Conservation (phyloP, 53 echinoderm and acorn worm species). For the Crossaster papposus region DNA sequence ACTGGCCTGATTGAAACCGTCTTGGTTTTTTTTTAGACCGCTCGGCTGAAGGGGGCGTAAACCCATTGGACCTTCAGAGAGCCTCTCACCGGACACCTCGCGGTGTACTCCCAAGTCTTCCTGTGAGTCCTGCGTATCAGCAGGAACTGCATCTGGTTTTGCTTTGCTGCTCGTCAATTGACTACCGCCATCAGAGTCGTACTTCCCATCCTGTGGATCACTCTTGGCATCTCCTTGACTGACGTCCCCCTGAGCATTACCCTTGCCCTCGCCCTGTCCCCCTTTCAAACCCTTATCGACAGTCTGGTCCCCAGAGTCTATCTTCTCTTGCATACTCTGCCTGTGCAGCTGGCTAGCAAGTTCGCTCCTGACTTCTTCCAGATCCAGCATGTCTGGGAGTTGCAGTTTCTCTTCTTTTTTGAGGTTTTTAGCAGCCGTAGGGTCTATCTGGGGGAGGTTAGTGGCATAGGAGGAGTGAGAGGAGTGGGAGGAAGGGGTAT, state of each 20-base stretch:
- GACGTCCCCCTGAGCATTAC: neutral
- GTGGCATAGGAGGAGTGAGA: constrained; percentile 55
- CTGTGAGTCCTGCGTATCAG: neutral
- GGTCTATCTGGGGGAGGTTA: constrained; percentile 38
- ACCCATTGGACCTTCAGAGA: neutral
- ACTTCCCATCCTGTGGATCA: neutral
- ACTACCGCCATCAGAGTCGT: neutral
- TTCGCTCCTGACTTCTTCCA: constrained; percentile 31
- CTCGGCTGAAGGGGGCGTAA: neutral
- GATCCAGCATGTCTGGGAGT: constrained; percentile 8
- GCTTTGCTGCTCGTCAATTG: neutral
- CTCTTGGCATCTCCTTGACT: neutral
- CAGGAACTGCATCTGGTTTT: neutral
- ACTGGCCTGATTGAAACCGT: neutral
- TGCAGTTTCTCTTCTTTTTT: constrained; percentile 9
- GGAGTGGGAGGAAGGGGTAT: constrained; percentile 55
- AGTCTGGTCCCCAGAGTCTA: neutral
- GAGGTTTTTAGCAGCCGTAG: neutral
- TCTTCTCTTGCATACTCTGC: constrained; percentile 46
- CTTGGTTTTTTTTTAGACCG: neutral
- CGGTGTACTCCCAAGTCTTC: neutral
- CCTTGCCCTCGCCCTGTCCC: neutral
- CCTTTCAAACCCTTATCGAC: constrained; percentile 4
- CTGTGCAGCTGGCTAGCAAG: constrained; percentile 49
- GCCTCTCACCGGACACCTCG: neutral